Conservation (phyloP, 2,888 invertebrate species). For the Alloscopus bannaensis region DNA sequence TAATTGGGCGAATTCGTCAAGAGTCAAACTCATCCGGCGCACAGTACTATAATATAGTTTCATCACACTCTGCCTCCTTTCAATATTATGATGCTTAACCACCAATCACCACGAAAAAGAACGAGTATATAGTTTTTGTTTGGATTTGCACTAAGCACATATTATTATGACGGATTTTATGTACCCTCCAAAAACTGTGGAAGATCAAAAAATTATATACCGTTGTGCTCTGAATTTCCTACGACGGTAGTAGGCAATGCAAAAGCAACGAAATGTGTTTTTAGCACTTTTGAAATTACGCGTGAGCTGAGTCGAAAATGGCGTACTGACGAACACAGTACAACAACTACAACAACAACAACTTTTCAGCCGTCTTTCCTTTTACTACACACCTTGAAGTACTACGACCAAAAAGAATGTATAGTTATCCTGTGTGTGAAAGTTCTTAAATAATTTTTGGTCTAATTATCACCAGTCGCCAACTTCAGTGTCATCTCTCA, state of each 20-base stretch:
- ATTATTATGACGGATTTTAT: slow-evolving; percentile 41
- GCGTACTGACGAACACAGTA: slow-evolving; percentile 43
- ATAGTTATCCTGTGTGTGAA: slow-evolving; percentile 36
- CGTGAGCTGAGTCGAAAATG: slow-evolving; percentile 50
- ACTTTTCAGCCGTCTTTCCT: slow-evolving; percentile 6
- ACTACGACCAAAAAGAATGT: slow-evolving; percentile 24
- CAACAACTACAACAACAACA: slow-evolving; percentile 32
- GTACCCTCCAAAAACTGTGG: slow-evolving; percentile 41
- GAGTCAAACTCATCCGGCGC: neutral
- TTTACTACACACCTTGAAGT: neutral
- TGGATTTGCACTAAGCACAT: slow-evolving; percentile 29
- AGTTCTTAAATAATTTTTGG: slow-evolving; percentile 52
- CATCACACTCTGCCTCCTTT: neutral
- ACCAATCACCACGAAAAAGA: too few relatives aligned
- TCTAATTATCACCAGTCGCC: slow-evolving; percentile 60
- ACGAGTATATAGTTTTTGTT: slow-evolving; percentile 20
- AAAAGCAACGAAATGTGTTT: slow-evolving; percentile 33
- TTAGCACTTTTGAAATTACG: slow-evolving; percentile 28
- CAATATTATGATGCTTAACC: slow-evolving; percentile 18
- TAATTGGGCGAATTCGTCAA: neutral
- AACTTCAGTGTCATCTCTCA: slow-evolving; percentile 49
- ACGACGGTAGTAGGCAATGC: slow-evolving; percentile 13
- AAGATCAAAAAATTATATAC: slow-evolving; percentile 35
- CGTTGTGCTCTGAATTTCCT: neutral
- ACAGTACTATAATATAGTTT: neutral